Percentiles rank a stretch among this genome's conserved stretches.
phyloP scores from a whole-genome alignment of 2,888 invertebrate species.

The Crossocerus cetratus region DNA sequence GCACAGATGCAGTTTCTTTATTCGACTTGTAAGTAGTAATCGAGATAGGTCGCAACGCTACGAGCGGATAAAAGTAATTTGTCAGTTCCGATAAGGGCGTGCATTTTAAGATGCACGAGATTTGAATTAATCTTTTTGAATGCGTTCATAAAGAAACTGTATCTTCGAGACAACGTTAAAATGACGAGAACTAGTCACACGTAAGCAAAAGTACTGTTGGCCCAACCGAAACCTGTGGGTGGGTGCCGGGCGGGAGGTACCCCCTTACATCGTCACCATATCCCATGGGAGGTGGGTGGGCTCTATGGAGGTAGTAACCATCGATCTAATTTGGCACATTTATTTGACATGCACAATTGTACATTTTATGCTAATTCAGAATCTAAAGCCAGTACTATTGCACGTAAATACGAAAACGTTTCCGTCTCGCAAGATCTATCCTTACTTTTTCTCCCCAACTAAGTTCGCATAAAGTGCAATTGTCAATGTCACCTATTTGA shows the following conservation, averaged over 20 bases:
- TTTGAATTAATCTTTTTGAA: no score
- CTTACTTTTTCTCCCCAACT: constrained; percentile 15
- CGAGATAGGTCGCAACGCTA: no score
- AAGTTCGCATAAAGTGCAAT: constrained; percentile 48
- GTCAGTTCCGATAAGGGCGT: no score
- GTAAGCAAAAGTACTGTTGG: constrained; percentile 77
- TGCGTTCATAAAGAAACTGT: constrained; percentile 52
- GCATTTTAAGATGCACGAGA: no score
- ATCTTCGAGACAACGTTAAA: constrained; percentile 45
- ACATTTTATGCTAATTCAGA: constrained; percentile 50
- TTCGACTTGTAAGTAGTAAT: neutral
- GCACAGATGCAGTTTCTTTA: constrained; percentile 60
- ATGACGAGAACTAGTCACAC: constrained; percentile 57
- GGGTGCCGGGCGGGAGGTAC: constrained; percentile 76
- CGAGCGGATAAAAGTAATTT: no score
- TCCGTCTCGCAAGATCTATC: neutral
- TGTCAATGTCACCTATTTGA: constrained; percentile 53
- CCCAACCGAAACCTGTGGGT: constrained; percentile 75
- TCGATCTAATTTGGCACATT: constrained; percentile 57
- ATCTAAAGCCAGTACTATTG: constrained; percentile 12
- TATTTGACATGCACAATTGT: constrained; percentile 53
- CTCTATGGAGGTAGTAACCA: constrained; percentile 71
- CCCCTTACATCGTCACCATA: constrained; percentile 74
- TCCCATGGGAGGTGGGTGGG: constrained; percentile 75
- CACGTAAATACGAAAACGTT: neutral